Evolutionary conservation across 1,140 invertebrate genomes (phyloP).

Genomic region (Drosophila baimaii): DNA sequence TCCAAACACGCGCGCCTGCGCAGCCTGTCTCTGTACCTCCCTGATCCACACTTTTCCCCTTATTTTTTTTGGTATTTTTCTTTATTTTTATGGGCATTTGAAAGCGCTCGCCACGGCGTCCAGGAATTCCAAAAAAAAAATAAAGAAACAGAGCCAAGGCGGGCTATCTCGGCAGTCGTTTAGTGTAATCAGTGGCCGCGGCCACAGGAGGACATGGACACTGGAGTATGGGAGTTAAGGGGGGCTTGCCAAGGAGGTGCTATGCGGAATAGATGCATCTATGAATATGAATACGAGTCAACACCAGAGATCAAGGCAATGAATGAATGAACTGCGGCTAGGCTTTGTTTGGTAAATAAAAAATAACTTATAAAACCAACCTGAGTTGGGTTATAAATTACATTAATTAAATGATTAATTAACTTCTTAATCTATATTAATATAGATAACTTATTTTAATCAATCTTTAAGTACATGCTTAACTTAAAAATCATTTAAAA

Average conservation of each 20-base stretch:
- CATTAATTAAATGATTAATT: too few relatives aligned
- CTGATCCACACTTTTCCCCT: slow-evolving; percentile 5
- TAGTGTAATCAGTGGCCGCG: slow-evolving; percentile 66
- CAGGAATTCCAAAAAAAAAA: slow-evolving; percentile 56
- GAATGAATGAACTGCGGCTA: slow-evolving; percentile 13
- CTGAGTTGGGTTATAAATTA: background rate
- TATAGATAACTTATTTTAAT: background rate
- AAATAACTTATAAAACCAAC: background rate
- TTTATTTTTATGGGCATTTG: slow-evolving; percentile 55
- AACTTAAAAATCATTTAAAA: too few relatives aligned
- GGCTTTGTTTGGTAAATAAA: background rate
- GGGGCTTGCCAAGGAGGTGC: background rate
- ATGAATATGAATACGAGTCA: slow-evolving; percentile 47
- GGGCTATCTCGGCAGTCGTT: slow-evolving; percentile 68
- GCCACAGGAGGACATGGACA: slow-evolving; percentile 37
- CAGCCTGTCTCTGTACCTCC: slow-evolving; percentile 18
- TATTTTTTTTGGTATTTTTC: slow-evolving; percentile 2
- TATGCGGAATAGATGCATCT: slow-evolving; percentile 42
- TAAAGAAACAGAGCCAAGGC: slow-evolving; percentile 31
- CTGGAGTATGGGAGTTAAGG: background rate
- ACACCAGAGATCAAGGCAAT: slow-evolving; percentile 31
- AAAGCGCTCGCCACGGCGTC: slow-evolving; percentile 52
- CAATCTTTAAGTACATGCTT: background rate
- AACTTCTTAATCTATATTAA: background rate
- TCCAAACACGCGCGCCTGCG: slow-evolving; percentile 69